These are phyloP conservation scores for Stratiomys singularior DNA, from an alignment of 2,888 invertebrate species.

Conservation along the genomic window DNA sequence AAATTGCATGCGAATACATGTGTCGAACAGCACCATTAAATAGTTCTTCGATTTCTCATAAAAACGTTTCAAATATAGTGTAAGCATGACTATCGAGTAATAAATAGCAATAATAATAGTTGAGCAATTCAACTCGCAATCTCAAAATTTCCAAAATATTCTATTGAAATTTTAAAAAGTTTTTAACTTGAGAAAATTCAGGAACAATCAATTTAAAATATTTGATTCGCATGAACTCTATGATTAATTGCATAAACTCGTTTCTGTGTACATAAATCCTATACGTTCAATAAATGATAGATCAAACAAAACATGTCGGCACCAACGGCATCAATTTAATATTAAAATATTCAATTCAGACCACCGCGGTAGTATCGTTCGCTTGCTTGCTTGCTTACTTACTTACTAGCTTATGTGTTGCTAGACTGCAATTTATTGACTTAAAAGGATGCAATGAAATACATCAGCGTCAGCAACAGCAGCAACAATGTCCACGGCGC, in stretches of 20 bases:
- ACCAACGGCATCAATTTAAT: constrained; percentile 7
- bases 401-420: not conserved
- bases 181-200: not conserved
- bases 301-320: not conserved
- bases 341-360: constrained; percentile 38
- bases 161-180: not conserved
- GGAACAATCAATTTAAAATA: too few species aligned
- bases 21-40: too few species aligned
- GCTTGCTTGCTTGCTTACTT: not conserved
- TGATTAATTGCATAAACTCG: not conserved
- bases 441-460: constrained; percentile 32
- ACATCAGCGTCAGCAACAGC: constrained; percentile 7
- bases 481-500: not conserved
- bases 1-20: too few species aligned
- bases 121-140: too few species aligned
- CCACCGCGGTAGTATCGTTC: constrained; percentile 26
- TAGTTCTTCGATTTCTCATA: too few species aligned
- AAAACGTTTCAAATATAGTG: too few species aligned
- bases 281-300: constrained; percentile 7
- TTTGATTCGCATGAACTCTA: not conserved
- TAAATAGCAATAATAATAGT: too few species aligned
- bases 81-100: too few species aligned
- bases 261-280: not conserved
- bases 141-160: not conserved
- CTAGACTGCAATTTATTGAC: constrained; percentile 33